Conservation (phyloP, 2,113 vertebrate genomes). For the Microcebus murinus region DNA sequence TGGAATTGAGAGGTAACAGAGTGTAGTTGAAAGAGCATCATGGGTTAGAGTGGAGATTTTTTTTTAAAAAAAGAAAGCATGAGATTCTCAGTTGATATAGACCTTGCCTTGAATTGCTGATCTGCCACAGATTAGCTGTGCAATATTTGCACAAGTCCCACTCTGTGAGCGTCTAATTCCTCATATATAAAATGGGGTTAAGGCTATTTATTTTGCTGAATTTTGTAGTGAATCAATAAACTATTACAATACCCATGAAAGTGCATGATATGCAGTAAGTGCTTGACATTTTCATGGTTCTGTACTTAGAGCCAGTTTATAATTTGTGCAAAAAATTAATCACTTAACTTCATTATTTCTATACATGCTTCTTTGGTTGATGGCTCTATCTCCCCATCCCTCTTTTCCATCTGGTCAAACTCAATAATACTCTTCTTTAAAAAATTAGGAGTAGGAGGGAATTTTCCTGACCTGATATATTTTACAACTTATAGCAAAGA, state of each 20-base stretch:
- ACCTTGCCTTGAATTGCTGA: neutral
- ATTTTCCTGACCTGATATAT: slow-evolving; percentile 2
- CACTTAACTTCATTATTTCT: neutral
- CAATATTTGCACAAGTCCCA: neutral
- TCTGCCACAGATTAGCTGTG: neutral
- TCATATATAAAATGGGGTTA: too few species aligned
- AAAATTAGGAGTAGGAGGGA: neutral
- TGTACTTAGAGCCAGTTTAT: neutral
- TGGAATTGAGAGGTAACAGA: too few species aligned
- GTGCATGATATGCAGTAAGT: neutral
- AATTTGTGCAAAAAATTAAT: neutral
- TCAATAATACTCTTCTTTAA: slow-evolving; percentile 10
- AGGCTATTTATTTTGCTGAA: too few species aligned
- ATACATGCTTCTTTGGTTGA: neutral
- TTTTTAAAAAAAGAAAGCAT: neutral
- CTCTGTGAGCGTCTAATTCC: too few species aligned
- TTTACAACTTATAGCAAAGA: neutral
- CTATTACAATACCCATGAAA: neutral
- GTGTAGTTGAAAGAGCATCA: too few species aligned
- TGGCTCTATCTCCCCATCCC: neutral
- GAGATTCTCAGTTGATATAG: neutral
- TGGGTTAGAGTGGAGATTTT: too few species aligned
- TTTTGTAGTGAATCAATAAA: too few species aligned
- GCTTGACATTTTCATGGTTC: neutral
- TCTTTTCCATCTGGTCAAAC: neutral